phyloP scores from a whole-genome alignment of 2,888 invertebrate genomes.

The Ophion costatus region DNA sequence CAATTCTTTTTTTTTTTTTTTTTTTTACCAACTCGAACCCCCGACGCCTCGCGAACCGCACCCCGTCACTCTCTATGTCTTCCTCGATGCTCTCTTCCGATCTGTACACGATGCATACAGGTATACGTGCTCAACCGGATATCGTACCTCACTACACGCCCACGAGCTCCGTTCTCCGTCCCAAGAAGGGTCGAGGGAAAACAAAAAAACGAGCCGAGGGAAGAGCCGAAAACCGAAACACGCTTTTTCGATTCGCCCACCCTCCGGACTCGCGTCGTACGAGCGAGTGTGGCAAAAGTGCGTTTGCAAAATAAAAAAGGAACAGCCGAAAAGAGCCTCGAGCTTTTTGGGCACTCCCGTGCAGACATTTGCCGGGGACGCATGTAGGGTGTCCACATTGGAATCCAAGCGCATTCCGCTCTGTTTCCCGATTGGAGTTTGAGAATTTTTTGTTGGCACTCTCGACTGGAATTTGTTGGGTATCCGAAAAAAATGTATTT shows the following conservation, averaged over 20 bases:
- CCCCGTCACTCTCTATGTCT: conserved; percentile 15
- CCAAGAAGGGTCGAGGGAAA: conserved; percentile 1
- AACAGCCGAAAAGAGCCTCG: not conserved
- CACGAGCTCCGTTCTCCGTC: conserved; percentile 22
- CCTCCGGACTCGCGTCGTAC: conserved; percentile 12
- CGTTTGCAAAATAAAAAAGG: conserved; percentile 4
- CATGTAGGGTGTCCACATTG: no score
- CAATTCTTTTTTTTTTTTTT: conserved; percentile 70
- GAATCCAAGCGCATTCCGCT: no score
- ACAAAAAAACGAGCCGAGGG: not conserved
- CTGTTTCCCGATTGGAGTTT: no score
- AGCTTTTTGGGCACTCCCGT: not conserved
- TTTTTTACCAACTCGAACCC: conserved; percentile 48
- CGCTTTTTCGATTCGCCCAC: conserved; percentile 73
- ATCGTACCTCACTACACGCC: conserved; percentile 19
- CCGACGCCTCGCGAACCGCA: conserved; percentile 48
- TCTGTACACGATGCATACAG: conserved; percentile 20
- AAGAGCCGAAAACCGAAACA: conserved; percentile 66
- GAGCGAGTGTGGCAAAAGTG: not conserved
- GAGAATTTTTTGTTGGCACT: no score
- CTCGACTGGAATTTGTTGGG: no score
- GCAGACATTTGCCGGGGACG: not conserved
- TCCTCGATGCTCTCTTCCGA: conserved; percentile 16
- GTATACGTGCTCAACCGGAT: conserved; percentile 10
- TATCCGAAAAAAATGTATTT: no score